Conservation (phyloP, 37 sponge, comb jelly and placozoan species). For the Chondrilla cf. caribensis region DNA sequence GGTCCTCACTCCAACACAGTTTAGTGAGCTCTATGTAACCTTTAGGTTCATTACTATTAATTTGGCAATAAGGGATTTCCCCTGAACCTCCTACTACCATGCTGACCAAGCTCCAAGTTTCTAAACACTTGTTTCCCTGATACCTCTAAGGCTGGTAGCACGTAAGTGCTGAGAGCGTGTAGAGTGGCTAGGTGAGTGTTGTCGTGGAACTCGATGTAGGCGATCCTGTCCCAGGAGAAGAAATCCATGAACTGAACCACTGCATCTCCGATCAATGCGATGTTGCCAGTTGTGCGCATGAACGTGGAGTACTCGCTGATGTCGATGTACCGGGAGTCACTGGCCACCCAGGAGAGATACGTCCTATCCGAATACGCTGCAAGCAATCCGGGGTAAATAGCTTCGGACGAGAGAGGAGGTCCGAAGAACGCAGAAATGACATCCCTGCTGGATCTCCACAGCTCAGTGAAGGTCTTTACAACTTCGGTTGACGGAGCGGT, state of each 20-base stretch:
- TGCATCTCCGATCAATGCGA: not conserved
- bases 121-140: not conserved
- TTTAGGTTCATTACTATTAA: too few relatives aligned
- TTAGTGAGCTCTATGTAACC: not conserved
- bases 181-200: not conserved
- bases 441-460: not conserved
- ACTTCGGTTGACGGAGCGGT: not conserved
- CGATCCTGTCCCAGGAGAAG: slow-evolving; percentile 15
- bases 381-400: not conserved
- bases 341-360: not conserved
- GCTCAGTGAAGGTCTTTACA: not conserved
- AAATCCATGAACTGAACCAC: not conserved
- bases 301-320: not conserved
- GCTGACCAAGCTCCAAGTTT: too few relatives aligned
- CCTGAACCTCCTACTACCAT: too few relatives aligned
- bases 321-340: not conserved
- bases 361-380: not conserved
- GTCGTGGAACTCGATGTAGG: not conserved
- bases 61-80: too few relatives aligned
- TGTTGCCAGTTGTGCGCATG: not conserved
- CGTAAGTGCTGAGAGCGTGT: not conserved
- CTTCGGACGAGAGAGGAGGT: not conserved
- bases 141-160: not conserved
- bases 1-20: not conserved
- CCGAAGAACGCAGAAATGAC: not conserved